phyloP scores from a whole-genome alignment of 2,113 vertebrate genomes.

The Myotis lucifugus region DNA sequence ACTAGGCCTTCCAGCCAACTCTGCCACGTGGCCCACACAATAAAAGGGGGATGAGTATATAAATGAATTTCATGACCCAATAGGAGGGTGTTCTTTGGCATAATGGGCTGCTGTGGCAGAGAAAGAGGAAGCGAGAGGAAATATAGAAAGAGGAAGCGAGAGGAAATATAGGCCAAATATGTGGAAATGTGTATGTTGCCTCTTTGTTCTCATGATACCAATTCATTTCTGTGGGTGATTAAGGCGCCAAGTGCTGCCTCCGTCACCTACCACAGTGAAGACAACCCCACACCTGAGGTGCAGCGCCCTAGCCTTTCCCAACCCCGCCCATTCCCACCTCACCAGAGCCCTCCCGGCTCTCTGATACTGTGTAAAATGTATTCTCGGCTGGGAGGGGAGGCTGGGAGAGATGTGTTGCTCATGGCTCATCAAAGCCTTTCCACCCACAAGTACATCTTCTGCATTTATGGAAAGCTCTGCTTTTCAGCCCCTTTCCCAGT shows the following conservation, averaged over 20 bases:
- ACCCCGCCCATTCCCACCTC: background rate
- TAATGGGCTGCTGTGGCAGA: background rate
- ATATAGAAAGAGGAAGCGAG: background rate
- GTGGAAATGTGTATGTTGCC: background rate
- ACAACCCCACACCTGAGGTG: background rate
- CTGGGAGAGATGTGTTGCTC: background rate
- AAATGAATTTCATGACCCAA: slow-evolving; percentile 41
- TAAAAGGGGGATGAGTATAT: background rate
- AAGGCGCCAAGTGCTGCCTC: slow-evolving; percentile 13
- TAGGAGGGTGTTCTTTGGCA: background rate
- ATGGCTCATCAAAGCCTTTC: slow-evolving; percentile 41
- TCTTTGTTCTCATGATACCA: slow-evolving; percentile 27
- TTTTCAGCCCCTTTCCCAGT: slow-evolving; percentile 20
- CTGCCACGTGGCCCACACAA: background rate
- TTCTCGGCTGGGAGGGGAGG: background rate
- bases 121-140: slow-evolving; percentile 37
- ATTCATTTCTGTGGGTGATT: slow-evolving; percentile 27
- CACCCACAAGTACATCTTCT: background rate
- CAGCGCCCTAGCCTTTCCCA: background rate
- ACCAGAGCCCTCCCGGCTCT: slow-evolving; percentile 48
- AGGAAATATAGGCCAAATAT: slow-evolving; percentile 8
- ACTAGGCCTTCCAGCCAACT: background rate
- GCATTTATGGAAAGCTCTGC: slow-evolving; percentile 47
- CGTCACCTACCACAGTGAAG: background rate
- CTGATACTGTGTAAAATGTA: slow-evolving; percentile 7